phyloP scores from a whole-genome alignment of 1,140 invertebrate species.

The Drosophila nigromelanica region DNA sequence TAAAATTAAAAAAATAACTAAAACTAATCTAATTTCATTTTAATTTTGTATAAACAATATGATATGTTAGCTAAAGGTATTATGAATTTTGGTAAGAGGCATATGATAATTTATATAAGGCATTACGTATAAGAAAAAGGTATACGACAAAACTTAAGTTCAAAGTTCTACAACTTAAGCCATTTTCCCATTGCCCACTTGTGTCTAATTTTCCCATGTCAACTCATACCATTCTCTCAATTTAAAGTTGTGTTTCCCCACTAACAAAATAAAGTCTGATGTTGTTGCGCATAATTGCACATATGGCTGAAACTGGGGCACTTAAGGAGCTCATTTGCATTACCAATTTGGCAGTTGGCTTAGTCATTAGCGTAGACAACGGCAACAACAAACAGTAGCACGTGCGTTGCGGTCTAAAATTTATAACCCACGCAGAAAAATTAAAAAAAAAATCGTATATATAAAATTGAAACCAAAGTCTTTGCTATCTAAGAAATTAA shows the following conservation, averaged over 20 bases:
- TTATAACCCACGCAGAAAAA: constrained; percentile 71
- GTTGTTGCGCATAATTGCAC: constrained; percentile 17
- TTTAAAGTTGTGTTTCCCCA: constrained; percentile 14
- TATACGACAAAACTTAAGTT: too few relatives aligned
- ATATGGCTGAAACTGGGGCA: constrained; percentile 30
- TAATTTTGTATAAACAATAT: too few relatives aligned
- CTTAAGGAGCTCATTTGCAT: constrained; percentile 55
- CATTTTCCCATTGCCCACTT: not conserved
- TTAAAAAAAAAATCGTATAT: constrained; percentile 20
- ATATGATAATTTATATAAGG: too few relatives aligned
- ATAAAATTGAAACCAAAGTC: constrained; percentile 12
- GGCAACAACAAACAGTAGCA: constrained; percentile 60
- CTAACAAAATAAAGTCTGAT: constrained; percentile 4
- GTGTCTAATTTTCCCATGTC: constrained; percentile 18
- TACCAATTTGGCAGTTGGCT: constrained; percentile 47
- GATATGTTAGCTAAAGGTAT: too few relatives aligned
- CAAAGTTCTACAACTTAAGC: not conserved
- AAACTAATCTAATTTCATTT: too few relatives aligned
- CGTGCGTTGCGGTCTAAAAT: constrained; percentile 59
- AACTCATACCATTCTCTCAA: constrained; percentile 3
- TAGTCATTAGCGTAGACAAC: constrained; percentile 38
- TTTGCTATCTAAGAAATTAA: constrained; percentile 76
- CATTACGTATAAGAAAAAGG: too few relatives aligned
- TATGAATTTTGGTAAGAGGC: too few relatives aligned
- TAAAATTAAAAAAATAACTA: too few relatives aligned